Conservation (phyloP, 1,140 invertebrate species). For the Drosophila funebris region DNA sequence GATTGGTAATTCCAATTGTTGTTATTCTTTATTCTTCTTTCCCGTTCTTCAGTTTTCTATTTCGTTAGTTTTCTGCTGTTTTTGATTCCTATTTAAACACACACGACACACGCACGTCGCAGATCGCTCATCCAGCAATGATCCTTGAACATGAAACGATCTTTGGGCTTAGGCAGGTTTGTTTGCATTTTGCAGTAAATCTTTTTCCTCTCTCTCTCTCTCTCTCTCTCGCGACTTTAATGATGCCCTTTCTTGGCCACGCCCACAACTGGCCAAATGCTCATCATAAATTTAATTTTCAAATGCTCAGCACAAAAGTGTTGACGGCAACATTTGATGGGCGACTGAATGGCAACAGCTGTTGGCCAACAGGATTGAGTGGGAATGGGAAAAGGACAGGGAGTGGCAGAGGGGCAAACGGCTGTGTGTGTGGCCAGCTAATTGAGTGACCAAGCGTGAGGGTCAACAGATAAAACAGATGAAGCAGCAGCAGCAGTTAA, state of each 20-base stretch:
- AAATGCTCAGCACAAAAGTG: slow-evolving; percentile 25
- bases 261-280: slow-evolving; percentile 28
- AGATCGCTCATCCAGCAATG: slow-evolving; percentile 28
- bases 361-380: slow-evolving; percentile 22
- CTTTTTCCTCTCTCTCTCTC: slow-evolving; percentile 8
- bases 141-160: slow-evolving; percentile 25
- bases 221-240: slow-evolving; percentile 21
- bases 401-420: not conserved
- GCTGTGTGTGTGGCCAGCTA: slow-evolving; percentile 43
- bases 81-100: slow-evolving; percentile 34
- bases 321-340: slow-evolving; percentile 45
- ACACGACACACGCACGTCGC: slow-evolving; percentile 42
- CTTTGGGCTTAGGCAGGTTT: slow-evolving; percentile 32
- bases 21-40: not conserved
- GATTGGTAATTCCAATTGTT: slow-evolving; percentile 48
- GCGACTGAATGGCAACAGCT: slow-evolving; percentile 33
- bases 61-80: too few relatives aligned
- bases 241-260: slow-evolving; percentile 40
- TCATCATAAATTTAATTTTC: slow-evolving; percentile 38
- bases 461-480: slow-evolving; percentile 32
- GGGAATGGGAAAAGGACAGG: not conserved
- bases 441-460: slow-evolving; percentile 51
- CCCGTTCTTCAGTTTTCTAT: not conserved
- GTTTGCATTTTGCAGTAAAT: slow-evolving; percentile 38
- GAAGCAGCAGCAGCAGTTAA: slow-evolving; percentile 17